Evolutionary conservation across 2,888 invertebrate genomes (phyloP), one percentile per base, ranked within the genome.

Genomic region (Dioctria rufipes): DNA sequence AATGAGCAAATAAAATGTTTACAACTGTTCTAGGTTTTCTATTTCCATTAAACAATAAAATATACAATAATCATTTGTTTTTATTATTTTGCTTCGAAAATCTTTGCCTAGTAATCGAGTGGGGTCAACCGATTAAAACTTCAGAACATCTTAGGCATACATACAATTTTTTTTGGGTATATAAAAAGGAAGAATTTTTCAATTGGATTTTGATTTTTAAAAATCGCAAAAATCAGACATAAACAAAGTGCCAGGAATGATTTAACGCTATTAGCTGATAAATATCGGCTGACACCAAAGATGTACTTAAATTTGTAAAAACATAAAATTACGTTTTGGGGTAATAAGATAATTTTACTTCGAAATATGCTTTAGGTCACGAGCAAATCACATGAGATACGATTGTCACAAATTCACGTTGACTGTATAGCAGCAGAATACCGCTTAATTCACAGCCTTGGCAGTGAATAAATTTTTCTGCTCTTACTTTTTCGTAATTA

Each of bases 61-160:
- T 6, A 5, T 54, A n/a, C 54, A 54, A 46, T 42, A 66, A 25
- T 25, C n/a, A 66, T n/a, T 11, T 39, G 13, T 73, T 39, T 11
- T 58, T 54, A 37, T 71, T 51, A 11, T 40, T 71, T 42, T 54
- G 58, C 11, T 58, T 54, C 1, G 3, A 54, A 42, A 13, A 73
- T 60, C 73, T 73, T 60, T 58, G 40, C 40, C 60, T 58, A n/a
- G 73, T 40, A 58, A 73, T 73, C 25, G 40, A 73, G 42, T 40
- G 73, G 58, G 73, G 73, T 60, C 60, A 73, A 11, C 40, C 58
- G 58, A 58, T 58, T 67, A 42, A 73, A 73, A 42, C 37, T 40
- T 13, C 9, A 39, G 8, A 3, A 43, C 8, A 73, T 54, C 54
- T 40, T 25, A 25, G 25, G 25, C 25, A 58, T 58, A 25, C 39